Base-by-base conservation (phyloP, 2,113 vertebrate species). In the Xenopus borealis region DNA sequence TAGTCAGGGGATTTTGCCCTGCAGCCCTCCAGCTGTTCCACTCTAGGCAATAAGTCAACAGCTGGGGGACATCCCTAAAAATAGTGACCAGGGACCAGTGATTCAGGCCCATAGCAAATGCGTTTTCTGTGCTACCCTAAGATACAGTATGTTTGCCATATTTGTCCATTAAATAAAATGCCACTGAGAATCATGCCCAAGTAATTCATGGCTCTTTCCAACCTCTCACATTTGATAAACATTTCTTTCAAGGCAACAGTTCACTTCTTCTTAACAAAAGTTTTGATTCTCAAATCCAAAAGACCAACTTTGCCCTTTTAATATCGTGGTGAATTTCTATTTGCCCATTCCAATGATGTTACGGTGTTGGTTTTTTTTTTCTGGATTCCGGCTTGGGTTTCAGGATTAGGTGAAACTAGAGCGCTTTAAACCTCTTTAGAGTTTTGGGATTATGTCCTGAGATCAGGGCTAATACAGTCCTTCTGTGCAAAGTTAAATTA, bases 361-460 rank as follows among this genome's bases (percentile, higher is more conserved):
- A 85, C 84, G 88, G 90, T 78, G 85, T n/a, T n/a, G n/a, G n/a
- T 27, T 86, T 74, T 74, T 66, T 90, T 93, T 93, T 93, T 91
- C 92, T 83, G 89, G 90, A 91, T 88, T 85, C 88, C 83, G 86
- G 89, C 86, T 93, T 94, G 89, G 89, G 91, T 94, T 94, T 92
- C 89, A 78, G 96, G 95, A 98, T 97, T 97, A 97, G 89, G 87
- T 96, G 96, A 96, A 98, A 98, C 95, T 87, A 84, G 93, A 98
- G 97, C 89, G 89, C 89, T 89, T 91, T 97, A 96, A 96, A 94
- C 92, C 92, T 90, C 91, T 88, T 94, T 89, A 88, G 93, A 90
- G 92, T 87, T 85, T 83, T 78, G 88, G 94, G 95, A 97, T 98
- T 96, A 96, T 88, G 78, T 76, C 46, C 79, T 72, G 79, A 85